These are phyloP conservation scores for Drosophila ustulata DNA, from an alignment of 2,888 invertebrate species.

Conservation along the genomic window DNA sequence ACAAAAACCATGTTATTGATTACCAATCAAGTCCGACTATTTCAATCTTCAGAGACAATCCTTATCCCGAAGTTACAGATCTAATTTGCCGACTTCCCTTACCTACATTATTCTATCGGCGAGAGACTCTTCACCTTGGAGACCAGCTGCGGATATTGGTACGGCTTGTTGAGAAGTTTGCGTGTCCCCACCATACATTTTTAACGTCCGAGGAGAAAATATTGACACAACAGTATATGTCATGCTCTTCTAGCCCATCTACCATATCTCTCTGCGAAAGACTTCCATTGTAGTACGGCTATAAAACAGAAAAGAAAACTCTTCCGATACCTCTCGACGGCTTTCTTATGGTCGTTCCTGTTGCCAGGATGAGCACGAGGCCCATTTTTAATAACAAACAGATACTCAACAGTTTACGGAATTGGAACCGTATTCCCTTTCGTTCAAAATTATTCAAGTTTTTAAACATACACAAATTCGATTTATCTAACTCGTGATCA, in stretches of 20 bases:
- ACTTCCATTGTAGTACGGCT: constrained; percentile 78
- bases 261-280: too few relatives aligned
- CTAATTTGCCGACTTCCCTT: constrained; percentile 88
- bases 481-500: constrained; percentile 85
- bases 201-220: too few relatives aligned
- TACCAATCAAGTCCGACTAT: constrained; percentile 53
- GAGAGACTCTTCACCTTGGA: constrained; percentile 80
- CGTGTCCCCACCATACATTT: constrained; percentile 45
- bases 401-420: constrained; percentile 80
- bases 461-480: constrained; percentile 9
- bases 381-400: constrained; percentile 83
- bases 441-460: constrained; percentile 72
- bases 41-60: constrained; percentile 85
- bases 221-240: constrained; percentile 20
- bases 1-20: constrained; percentile 81
- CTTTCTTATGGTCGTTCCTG: constrained; percentile 87
- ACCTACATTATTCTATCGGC: constrained; percentile 87
- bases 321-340: constrained; percentile 86
- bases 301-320: constrained; percentile 26
- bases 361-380: constrained; percentile 84
- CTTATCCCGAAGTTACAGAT: constrained; percentile 87
- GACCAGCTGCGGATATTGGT: constrained; percentile 85
- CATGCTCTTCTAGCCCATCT: constrained; percentile 8
- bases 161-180: constrained; percentile 83
- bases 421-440: constrained; percentile 87